Evolutionary conservation across 2,797 vertebrate species (phyloP).

Genomic region (Darevskia mixta): DNA sequence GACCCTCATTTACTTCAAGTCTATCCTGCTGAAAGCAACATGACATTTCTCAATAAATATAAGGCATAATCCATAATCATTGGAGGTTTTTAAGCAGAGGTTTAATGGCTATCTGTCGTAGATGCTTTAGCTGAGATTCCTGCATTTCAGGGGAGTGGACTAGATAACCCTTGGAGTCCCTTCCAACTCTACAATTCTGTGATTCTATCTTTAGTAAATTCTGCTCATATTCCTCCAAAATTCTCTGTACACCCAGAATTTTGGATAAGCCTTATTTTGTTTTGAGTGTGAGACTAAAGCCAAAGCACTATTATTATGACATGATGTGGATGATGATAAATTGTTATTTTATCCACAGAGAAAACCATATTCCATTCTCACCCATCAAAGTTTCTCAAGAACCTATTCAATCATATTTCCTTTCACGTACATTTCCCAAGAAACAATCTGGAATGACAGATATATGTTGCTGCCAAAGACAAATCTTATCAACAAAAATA

Average conservation of each 20-base stretch:
- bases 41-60: not conserved
- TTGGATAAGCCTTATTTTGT: not conserved
- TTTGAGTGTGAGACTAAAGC: not conserved
- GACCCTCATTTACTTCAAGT: not conserved
- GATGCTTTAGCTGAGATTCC: not conserved
- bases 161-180: too few species aligned
- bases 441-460: not conserved
- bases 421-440: not conserved
- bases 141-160: too few species aligned
- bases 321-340: not conserved
- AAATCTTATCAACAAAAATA: not conserved
- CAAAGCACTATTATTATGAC: not conserved
- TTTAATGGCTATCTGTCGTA: too few species aligned
- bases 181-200: too few species aligned
- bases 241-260: not conserved
- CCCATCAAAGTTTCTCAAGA: constrained; percentile 7
- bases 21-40: not conserved
- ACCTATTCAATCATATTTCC: constrained; percentile 9
- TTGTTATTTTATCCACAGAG: not conserved
- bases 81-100: too few species aligned
- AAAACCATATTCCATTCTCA: not conserved
- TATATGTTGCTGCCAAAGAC: not conserved
- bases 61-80: too few species aligned
- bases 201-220: not conserved
- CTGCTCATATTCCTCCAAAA: not conserved